These are phyloP conservation scores for Netelia inedita DNA, from an alignment of 2,888 invertebrate genomes.

Conservation along the genomic window DNA sequence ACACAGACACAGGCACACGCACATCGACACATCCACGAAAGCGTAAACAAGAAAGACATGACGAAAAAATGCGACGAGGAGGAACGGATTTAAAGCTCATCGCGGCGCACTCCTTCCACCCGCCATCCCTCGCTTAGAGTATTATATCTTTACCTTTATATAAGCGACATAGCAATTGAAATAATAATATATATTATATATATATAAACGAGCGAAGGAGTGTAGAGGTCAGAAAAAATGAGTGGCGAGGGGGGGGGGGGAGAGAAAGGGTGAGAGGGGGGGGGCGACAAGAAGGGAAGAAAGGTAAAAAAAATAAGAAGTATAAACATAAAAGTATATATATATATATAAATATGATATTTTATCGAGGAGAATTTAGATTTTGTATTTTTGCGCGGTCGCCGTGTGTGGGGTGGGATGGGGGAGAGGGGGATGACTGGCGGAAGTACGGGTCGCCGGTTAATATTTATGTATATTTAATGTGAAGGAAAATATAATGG, in stretches of 20 bases:
- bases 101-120: conserved; percentile 78
- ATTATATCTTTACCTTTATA: conserved; percentile 83
- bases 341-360: conserved; percentile 77
- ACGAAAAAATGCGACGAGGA: conserved; percentile 44
- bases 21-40: not conserved
- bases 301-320: conserved; percentile 53
- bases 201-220: conserved; percentile 65
- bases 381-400: conserved; percentile 83
- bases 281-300: conserved; percentile 26
- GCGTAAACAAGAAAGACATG: conserved; percentile 22
- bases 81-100: conserved; percentile 69
- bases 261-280: conserved; percentile 35
- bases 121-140: conserved; percentile 83
- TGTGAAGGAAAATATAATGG: conserved; percentile 61
- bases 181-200: conserved; percentile 80
- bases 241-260: conserved; percentile 18
- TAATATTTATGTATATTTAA: conserved; percentile 70
- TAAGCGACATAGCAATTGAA: conserved; percentile 82
- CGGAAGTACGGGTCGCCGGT: conserved; percentile 70
- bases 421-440: conserved; percentile 74
- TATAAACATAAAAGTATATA: conserved; percentile 66
- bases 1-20: conserved; percentile 5
- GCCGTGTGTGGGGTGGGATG: conserved; percentile 67
- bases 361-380: conserved; percentile 83
- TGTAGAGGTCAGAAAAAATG: conserved; percentile 30